Percentiles rank a stretch among this genome's conserved stretches.
Conservation (phyloP, 1,140 invertebrate genomes). For the Scylla paramamosain region DNA sequence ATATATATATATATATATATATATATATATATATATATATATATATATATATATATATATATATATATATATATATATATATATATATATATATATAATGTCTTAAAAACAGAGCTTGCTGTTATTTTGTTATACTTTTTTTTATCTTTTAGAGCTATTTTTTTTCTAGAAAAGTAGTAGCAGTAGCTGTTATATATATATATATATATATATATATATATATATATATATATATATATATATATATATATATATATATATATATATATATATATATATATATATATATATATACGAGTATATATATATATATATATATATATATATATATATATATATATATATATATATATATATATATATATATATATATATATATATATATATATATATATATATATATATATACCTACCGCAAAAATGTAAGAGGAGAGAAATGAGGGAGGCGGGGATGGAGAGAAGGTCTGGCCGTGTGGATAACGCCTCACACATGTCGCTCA, state of each 20-base stretch:
- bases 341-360: constrained; percentile 33
- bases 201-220: too few species aligned
- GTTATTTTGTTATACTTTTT: too few species aligned
- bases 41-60: background rate
- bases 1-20: constrained; percentile 51
- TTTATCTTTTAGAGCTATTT: too few species aligned
- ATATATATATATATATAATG: constrained; percentile 53
- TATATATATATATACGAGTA: constrained; percentile 22
- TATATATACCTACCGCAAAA: background rate
- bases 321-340: constrained; percentile 18
- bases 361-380: constrained; percentile 51
- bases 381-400: constrained; percentile 42
- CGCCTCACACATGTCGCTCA: constrained; percentile 48
- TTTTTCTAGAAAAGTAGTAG: too few species aligned
- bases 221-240: too few species aligned
- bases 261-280: too few species aligned
- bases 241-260: too few species aligned
- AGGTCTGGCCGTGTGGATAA: constrained; percentile 44
- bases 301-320: constrained; percentile 42
- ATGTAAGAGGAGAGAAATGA: background rate
- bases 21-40: constrained; percentile 30
- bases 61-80: constrained; percentile 29
- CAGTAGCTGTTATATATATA: background rate
- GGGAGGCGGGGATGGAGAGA: background rate
- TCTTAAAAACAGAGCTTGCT: too few species aligned